Evolutionary conservation across 2,888 invertebrate species (phyloP).

Genomic region (Athalia rosae): DNA sequence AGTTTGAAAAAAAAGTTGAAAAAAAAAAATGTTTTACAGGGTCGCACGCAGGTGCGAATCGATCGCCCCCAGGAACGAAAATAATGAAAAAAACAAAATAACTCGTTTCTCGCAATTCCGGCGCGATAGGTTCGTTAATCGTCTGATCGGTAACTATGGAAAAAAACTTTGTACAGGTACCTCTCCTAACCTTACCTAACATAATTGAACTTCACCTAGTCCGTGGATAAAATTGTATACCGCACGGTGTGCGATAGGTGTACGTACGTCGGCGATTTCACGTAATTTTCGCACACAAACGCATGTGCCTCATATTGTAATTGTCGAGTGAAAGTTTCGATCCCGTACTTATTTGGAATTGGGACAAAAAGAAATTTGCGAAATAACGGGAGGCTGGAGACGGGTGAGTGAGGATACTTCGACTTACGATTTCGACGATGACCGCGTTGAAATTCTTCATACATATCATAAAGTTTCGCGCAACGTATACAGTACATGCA

Average conservation of each 20-base stretch:
- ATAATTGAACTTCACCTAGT: constrained; percentile 43
- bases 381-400: background rate
- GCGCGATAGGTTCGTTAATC: background rate
- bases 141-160: constrained; percentile 15
- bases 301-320: background rate
- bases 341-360: background rate
- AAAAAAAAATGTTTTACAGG: background rate
- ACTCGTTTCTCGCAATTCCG: background rate
- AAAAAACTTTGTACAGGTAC: constrained; percentile 16
- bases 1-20: background rate
- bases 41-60: too few relatives aligned
- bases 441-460: too few relatives aligned
- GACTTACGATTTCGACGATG: too few relatives aligned
- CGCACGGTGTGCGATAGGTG: too few relatives aligned
- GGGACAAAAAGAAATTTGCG: background rate
- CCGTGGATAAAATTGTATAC: background rate
- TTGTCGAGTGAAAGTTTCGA: background rate
- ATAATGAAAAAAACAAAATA: background rate
- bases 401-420: background rate
- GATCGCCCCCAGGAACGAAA: background rate
- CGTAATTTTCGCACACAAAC: background rate
- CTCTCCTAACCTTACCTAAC: constrained; percentile 36
- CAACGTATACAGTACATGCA: too few relatives aligned
- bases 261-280: constrained; percentile 27
- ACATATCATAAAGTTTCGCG: too few relatives aligned